Conservation (phyloP, 2,797 vertebrate species). For the Bovichtus variegatus region DNA sequence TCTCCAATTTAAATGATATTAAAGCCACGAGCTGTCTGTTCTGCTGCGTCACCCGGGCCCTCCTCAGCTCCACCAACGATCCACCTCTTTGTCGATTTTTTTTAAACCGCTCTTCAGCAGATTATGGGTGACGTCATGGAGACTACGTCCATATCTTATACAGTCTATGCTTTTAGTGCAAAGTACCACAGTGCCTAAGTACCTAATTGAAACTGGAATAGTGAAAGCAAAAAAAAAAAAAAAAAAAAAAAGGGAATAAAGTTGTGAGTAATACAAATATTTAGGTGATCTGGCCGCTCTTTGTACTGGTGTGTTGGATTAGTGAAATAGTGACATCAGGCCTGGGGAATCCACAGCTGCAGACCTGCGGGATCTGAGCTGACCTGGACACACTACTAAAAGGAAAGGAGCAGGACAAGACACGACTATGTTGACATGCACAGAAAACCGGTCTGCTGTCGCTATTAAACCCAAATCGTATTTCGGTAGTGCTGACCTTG, state of each 20-base stretch:
- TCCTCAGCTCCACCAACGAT: too few relatives aligned
- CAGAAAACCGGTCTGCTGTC: background rate
- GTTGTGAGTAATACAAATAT: slow-evolving; percentile 16
- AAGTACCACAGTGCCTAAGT: background rate
- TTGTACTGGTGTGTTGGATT: slow-evolving; percentile 33
- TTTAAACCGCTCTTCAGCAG: too few relatives aligned
- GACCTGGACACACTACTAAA: slow-evolving; percentile 44
- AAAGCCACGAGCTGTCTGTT: too few relatives aligned
- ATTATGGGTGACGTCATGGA: too few relatives aligned
- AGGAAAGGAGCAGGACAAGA: slow-evolving; percentile 15
- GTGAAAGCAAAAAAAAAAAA: background rate
- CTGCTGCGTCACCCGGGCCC: too few relatives aligned
- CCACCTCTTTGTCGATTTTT: too few relatives aligned
- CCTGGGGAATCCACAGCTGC: slow-evolving; percentile 78
- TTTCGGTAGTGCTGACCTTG: background rate
- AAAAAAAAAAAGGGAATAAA: background rate
- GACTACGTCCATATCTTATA: too few relatives aligned
- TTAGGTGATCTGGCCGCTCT: slow-evolving; percentile 41
- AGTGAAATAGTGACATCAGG: slow-evolving; percentile 69
- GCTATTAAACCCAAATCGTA: background rate
- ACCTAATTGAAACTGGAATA: background rate
- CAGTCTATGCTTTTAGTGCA: too few relatives aligned
- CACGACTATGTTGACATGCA: background rate
- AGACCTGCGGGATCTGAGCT: slow-evolving; percentile 58
- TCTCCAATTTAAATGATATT: too few relatives aligned